Evolutionary conservation across 2,888 invertebrate genomes (phyloP).

Genomic region (Parnassius glacialis): DNA sequence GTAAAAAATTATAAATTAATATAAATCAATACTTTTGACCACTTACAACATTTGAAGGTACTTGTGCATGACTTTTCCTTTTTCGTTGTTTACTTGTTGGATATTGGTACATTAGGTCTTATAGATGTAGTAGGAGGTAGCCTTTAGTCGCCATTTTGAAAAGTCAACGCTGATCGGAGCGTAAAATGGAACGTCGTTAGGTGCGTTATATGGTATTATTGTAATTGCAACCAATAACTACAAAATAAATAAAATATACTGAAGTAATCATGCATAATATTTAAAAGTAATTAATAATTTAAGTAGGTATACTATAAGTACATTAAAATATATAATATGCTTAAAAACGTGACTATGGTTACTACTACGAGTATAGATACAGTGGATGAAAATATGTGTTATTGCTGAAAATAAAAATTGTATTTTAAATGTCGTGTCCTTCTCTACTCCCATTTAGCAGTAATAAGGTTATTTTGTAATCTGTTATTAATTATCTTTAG

Average conservation of each 20-base stretch:
- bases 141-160: slow-evolving; percentile 25
- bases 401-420: too few species aligned
- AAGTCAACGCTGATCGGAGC: slow-evolving; percentile 3
- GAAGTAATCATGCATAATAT: background rate
- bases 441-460: too few species aligned
- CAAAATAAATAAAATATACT: slow-evolving; percentile 1
- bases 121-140: slow-evolving; percentile 3
- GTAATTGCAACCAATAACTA: slow-evolving; percentile 4
- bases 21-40: background rate
- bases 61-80: background rate
- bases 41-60: background rate
- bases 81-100: background rate
- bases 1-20: background rate
- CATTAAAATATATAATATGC: background rate
- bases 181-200: slow-evolving; percentile 15
- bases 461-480: too few species aligned
- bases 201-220: slow-evolving; percentile 6
- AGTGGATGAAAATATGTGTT: too few species aligned
- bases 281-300: background rate
- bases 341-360: background rate
- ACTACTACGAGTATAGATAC: too few species aligned
- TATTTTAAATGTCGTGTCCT: too few species aligned
- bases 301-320: too few species aligned
- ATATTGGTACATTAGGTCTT: slow-evolving; percentile 11
- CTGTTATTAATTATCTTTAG: too few species aligned